These are phyloP conservation scores for Lithodes maja DNA, from an alignment of 2,888 invertebrate species.

Conservation along the genomic window DNA sequence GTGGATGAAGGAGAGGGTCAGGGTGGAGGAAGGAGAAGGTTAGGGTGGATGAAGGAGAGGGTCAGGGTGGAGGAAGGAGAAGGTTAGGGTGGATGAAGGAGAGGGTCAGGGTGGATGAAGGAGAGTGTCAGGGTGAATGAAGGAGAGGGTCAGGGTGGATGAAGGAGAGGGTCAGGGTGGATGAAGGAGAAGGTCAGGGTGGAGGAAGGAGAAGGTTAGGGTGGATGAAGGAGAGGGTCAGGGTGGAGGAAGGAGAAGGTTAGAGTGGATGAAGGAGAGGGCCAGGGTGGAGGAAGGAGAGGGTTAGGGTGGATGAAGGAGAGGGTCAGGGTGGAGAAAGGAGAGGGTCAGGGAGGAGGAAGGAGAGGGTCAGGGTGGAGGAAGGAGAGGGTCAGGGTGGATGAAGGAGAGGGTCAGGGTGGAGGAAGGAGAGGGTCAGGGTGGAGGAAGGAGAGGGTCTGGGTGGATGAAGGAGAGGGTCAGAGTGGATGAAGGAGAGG, in stretches of 20 bases:
- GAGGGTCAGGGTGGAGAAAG: not conserved
- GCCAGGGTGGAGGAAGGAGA: not conserved
- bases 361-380: not conserved
- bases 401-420: too few species aligned
- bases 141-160: too few species aligned
- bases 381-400: not conserved
- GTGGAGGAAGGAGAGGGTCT: too few species aligned
- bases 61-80: not conserved
- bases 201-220: too few species aligned
- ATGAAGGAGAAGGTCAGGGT: not conserved
- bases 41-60: not conserved
- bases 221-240: too few species aligned
- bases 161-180: not conserved
- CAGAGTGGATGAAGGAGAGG: not conserved
- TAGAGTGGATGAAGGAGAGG: not conserved
- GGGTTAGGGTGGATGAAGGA: not conserved
- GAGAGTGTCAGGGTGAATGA: too few species aligned
- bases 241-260: not conserved
- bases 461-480: not conserved
- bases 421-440: too few species aligned
- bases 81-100: not conserved
- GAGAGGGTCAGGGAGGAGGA: not conserved
- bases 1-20: not conserved
- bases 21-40: constrained; percentile 4
- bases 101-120: not conserved